Conservation (phyloP, 2,888 invertebrate species). For the Xanthorhoe designata region DNA sequence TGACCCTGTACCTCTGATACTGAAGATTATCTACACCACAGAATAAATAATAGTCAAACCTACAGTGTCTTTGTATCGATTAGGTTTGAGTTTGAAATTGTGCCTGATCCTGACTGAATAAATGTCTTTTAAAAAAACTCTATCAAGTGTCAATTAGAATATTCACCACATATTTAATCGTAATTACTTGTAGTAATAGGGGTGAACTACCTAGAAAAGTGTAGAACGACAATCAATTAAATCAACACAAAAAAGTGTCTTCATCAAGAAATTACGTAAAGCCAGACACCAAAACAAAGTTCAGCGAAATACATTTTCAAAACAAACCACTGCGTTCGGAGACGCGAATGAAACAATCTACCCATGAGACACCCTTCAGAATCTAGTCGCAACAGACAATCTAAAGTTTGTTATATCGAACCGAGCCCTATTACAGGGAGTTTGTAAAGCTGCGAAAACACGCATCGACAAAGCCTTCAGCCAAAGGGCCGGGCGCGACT, state of each 20-base stretch:
- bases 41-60: too few species aligned
- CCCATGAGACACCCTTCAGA: neutral
- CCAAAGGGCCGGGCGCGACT: slow-evolving; percentile 33
- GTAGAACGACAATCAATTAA: neutral
- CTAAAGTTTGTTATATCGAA: slow-evolving; percentile 1
- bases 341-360: neutral
- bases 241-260: neutral
- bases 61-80: too few species aligned
- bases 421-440: slow-evolving; percentile 5
- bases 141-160: too few species aligned
- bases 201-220: too few species aligned
- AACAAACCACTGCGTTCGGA: neutral
- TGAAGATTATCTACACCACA: too few species aligned
- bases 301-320: neutral
- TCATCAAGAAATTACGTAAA: neutral
- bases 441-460: slow-evolving; percentile 23
- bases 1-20: too few species aligned
- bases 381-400: neutral
- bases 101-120: neutral
- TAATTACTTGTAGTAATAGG: too few species aligned
- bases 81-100: neutral
- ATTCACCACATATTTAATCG: too few species aligned
- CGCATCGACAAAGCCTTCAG: slow-evolving; percentile 14
- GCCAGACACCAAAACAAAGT: neutral
- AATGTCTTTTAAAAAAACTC: too few species aligned